A percentile compares a stretch with the other conserved stretches of the same genome.
phyloP scores from a whole-genome alignment of 2,888 invertebrate species.

The Bedellia somnulentella region DNA sequence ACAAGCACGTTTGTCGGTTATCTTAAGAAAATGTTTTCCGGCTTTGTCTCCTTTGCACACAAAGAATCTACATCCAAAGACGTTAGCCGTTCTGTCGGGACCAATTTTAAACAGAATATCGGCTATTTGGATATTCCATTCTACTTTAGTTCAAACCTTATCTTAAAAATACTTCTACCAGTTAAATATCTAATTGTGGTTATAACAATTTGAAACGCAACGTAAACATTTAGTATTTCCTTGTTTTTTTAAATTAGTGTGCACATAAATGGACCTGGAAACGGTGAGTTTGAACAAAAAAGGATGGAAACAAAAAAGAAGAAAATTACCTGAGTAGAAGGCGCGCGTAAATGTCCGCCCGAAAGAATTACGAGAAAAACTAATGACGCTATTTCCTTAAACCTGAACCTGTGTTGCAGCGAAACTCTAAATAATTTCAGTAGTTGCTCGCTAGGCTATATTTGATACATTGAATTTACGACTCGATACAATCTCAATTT shows the following conservation, averaged over 20 bases:
- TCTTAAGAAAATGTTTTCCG: slow-evolving; percentile 22
- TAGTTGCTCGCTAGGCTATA: too few species aligned
- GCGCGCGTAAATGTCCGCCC: slow-evolving; percentile 35
- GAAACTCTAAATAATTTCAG: too few species aligned
- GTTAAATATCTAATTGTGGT: slow-evolving; percentile 6
- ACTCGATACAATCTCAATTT: too few species aligned
- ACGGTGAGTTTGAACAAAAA: too few species aligned
- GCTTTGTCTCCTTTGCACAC: slow-evolving; percentile 30
- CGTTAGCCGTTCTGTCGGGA: slow-evolving; percentile 26
- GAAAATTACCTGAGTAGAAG: slow-evolving; percentile 22
- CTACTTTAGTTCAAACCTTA: too few species aligned
- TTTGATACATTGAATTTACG: too few species aligned
- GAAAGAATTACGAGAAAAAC: slow-evolving; percentile 47
- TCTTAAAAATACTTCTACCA: too few species aligned
- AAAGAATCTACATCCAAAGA: slow-evolving; percentile 24
- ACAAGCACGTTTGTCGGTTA: slow-evolving; percentile 13
- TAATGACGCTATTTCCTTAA: slow-evolving; percentile 53
- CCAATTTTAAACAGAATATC: slow-evolving; percentile 30
- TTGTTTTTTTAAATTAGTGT: too few species aligned
- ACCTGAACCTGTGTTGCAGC: too few species aligned
- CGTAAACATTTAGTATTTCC: too few species aligned
- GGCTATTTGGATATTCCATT: too few species aligned
- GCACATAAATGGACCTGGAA: too few species aligned
- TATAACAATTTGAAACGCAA: slow-evolving; percentile 10
- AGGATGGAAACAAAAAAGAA: slow-evolving; percentile 15